Conservation (phyloP, 2,113 vertebrate species). For the Takifugu flavidus region DNA sequence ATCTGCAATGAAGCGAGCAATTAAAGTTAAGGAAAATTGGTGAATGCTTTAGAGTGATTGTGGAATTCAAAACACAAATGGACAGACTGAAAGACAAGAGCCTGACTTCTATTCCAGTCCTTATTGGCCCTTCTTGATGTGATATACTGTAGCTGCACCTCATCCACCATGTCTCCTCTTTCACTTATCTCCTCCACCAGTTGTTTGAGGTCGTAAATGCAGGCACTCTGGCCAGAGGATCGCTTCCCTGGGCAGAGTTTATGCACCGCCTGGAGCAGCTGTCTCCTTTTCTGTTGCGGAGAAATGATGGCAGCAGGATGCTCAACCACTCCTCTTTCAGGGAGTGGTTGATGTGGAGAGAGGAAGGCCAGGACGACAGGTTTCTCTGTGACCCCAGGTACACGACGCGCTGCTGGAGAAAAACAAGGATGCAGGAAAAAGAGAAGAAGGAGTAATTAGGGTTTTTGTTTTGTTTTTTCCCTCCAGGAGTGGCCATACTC, state of each 20-base stretch:
- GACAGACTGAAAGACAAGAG: too few relatives aligned
- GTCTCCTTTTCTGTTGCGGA: constrained; percentile 88
- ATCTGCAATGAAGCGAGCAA: too few relatives aligned
- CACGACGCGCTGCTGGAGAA: neutral
- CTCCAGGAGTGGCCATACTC: constrained; percentile 90
- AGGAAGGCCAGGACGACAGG: constrained; percentile 95
- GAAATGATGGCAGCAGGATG: constrained; percentile 92
- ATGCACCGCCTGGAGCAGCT: constrained; percentile 93
- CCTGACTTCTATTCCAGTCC: neutral
- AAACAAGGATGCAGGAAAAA: neutral
- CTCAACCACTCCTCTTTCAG: constrained; percentile 95
- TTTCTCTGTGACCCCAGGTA: constrained; percentile 97
- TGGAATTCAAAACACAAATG: too few relatives aligned
- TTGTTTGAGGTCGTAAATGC: constrained; percentile 85
- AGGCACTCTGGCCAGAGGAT: constrained; percentile 33
- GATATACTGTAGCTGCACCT: too few relatives aligned
- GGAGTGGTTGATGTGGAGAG: constrained; percentile 98
- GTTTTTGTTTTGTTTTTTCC: neutral
- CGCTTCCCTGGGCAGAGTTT: constrained; percentile 90
- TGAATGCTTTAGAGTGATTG: too few relatives aligned
- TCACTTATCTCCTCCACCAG: constrained; percentile 54
- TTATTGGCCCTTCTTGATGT: constrained; percentile 18
- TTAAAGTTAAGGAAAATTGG: too few relatives aligned
- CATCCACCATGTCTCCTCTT: neutral
- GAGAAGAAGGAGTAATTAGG: neutral